phyloP scores from a whole-genome alignment of 1,140 invertebrate species.

The Bombus waltoni region DNA sequence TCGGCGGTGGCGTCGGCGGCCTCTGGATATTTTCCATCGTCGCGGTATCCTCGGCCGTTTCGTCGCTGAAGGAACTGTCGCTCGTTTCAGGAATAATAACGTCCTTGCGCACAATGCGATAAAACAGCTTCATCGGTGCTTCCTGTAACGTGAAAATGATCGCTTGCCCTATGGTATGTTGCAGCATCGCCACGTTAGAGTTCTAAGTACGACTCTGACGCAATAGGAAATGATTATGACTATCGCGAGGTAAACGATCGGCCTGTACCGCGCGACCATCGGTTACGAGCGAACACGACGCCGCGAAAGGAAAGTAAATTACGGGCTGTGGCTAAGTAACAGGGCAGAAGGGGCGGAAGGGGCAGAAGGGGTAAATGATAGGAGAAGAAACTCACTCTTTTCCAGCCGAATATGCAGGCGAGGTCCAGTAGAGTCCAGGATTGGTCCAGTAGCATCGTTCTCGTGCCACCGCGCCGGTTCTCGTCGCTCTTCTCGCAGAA shows the following conservation, averaged over 20 bases:
- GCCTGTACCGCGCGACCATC: not conserved
- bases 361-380: too few species aligned
- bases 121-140: constrained; percentile 76
- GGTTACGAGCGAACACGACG: not conserved
- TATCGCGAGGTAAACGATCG: not conserved
- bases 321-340: not conserved
- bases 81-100: constrained; percentile 34
- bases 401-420: constrained; percentile 78
- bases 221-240: not conserved
- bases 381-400: constrained; percentile 69
- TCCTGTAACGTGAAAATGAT: constrained; percentile 70
- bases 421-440: constrained; percentile 78
- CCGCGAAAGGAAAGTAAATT: not conserved
- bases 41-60: constrained; percentile 46
- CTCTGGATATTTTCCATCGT: constrained; percentile 77
- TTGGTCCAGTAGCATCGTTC: constrained; percentile 64
- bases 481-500: constrained; percentile 64
- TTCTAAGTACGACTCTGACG: not conserved
- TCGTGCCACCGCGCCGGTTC: not conserved
- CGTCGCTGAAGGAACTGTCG: constrained; percentile 26
- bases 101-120: constrained; percentile 70
- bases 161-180: constrained; percentile 46
- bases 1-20: constrained; percentile 78
- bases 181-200: not conserved
- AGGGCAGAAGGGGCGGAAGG: not conserved